Evolutionary conservation across 1,140 invertebrate species (phyloP).

Genomic region (Drosophila miranda): DNA sequence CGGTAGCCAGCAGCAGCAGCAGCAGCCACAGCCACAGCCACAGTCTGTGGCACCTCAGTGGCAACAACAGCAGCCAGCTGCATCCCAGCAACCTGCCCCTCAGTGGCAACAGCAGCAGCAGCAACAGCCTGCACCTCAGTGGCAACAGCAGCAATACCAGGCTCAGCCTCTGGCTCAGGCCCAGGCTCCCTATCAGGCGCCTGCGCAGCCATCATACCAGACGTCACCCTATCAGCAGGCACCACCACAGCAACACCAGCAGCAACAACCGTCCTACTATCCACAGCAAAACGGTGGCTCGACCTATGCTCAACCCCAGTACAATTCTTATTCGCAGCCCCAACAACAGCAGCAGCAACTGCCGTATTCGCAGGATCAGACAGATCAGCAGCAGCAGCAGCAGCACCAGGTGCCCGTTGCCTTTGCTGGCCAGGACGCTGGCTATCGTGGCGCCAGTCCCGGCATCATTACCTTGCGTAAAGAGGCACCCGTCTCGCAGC

Average conservation of each 20-base stretch:
- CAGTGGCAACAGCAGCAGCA: conserved; percentile 58
- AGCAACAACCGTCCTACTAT: conserved; percentile 58
- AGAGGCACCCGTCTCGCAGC: conserved; percentile 88
- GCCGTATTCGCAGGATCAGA: conserved; percentile 72
- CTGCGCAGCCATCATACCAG: conserved; percentile 1
- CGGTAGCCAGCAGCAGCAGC: conserved; percentile 33
- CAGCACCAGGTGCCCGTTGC: conserved; percentile 18
- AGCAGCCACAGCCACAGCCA: neutral
- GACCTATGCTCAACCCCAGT: conserved; percentile 73
- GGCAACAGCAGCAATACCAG: conserved; percentile 69
- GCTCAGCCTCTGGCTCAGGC: conserved; percentile 31
- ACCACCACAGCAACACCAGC: conserved; percentile 30
- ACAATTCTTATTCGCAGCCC: conserved; percentile 81
- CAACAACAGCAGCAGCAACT: conserved; percentile 56
- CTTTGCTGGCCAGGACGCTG: conserved; percentile 43
- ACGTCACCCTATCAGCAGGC: conserved; percentile 59
- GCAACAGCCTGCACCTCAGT: conserved; percentile 57
- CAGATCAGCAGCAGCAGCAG: conserved; percentile 68
- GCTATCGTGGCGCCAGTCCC: conserved; percentile 75
- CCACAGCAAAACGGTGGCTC: conserved; percentile 71
- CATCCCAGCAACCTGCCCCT: conserved; percentile 45
- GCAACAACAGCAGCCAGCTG: conserved; percentile 48
- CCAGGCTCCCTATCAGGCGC: conserved; percentile 38
- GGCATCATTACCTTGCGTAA: conserved; percentile 87
- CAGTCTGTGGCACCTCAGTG: conserved; percentile 36